Conservation (phyloP, 1,140 invertebrate species). For the Choristoneura fumiferana region DNA sequence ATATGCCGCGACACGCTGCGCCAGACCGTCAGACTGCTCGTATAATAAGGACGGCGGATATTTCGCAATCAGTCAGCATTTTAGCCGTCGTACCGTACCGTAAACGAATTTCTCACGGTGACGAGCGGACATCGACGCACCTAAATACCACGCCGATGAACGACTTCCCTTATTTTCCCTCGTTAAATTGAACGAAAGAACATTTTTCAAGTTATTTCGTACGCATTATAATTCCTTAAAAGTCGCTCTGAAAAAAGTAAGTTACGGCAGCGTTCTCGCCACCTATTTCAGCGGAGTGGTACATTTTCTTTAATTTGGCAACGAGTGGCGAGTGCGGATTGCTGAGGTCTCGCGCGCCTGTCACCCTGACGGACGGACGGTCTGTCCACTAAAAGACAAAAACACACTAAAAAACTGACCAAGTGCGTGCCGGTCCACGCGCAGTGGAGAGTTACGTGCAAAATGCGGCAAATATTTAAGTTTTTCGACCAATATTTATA, state of each 20-base stretch:
- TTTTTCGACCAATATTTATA: too few relatives aligned
- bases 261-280: constrained; percentile 33
- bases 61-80: constrained; percentile 39
- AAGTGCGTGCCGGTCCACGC: too few relatives aligned
- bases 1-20: constrained; percentile 30
- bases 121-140: constrained; percentile 39
- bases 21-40: constrained; percentile 23
- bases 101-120: constrained; percentile 41
- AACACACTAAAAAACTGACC: too few relatives aligned
- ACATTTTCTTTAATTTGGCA: constrained; percentile 68
- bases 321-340: constrained; percentile 57
- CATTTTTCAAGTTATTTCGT: constrained; percentile 36
- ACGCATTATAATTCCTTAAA: constrained; percentile 38
- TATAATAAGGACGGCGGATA: constrained; percentile 31
- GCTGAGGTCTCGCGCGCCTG: constrained; percentile 49
- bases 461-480: too few relatives aligned
- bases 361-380: constrained; percentile 57
- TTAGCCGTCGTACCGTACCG: constrained; percentile 31
- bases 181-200: constrained; percentile 43
- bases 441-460: too few relatives aligned
- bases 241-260: constrained; percentile 31
- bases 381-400: constrained; percentile 41
- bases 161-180: constrained; percentile 44
- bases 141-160: constrained; percentile 40
- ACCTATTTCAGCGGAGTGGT: constrained; percentile 47